Base-by-base conservation (phyloP, 2,113 vertebrate genomes). In the Morphnarchus princeps region DNA sequence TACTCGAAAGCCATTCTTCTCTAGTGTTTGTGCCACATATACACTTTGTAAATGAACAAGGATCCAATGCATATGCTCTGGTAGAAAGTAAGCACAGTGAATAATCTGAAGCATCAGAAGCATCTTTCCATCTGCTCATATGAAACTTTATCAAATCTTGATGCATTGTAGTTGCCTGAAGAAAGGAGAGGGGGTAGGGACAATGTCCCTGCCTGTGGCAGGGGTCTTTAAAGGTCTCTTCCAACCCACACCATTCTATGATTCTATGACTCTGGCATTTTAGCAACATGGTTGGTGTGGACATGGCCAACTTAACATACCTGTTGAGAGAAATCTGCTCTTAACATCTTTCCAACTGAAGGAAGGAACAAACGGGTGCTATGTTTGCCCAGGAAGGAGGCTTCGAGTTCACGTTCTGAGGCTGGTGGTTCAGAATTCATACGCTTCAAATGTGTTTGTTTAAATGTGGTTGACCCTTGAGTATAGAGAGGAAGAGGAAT, bases 291-390 rank as follows among this genome's bases (percentile, higher is more conserved):
- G 42, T 43, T 57, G 67, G 6, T 62, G 52, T 65, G 20, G 43
- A 8, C 29, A 24, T 45, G 50, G 36, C 47, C 32, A 32, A 7
- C 22, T 20, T 79, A 55, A 32, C 32, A 6, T 16, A 49, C 13
- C 19, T 49, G 29, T 54, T 50, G 21, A 67, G 40, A 52, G n/a
- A 71, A 47, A 22, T 32, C 13, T 82, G 26, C 45, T 71, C 5
- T 55, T 50, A 57, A 50, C 0, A 0, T 61, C 34, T 17, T 28
- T 38, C 15, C 25, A 63, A 8, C 21, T 1, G 0, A 49, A 73
- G n/a, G 28, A 52, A 43, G 36, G 22, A 78, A 16, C 43, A 78
- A 52, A 47, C 34, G 13, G 28, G 26, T 61, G 73, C 54, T 89
- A 2, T 26, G 16, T 47, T 50, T 65, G 40, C 43, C n/a, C 19